Evolutionary conservation across 2,888 invertebrate species (phyloP), one percentile per base, ranked within the genome.

Genomic region (Pelosia muscerda): DNA sequence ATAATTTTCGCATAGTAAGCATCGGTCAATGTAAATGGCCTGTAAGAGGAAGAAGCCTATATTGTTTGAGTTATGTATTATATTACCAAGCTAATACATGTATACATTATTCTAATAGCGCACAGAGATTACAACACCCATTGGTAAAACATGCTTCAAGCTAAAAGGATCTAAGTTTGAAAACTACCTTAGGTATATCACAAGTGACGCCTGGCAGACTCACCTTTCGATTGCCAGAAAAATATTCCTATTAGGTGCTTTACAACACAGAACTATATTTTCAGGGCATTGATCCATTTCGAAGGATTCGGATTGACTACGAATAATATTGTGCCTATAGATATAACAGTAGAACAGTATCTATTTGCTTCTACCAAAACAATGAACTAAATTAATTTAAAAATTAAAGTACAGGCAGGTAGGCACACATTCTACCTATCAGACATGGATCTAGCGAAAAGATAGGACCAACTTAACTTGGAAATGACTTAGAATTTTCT

Each of bases 21-120:
- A 74, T 88, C 88, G 25, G 92, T 93, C 74, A 92, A 69, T 8
- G 88, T 91, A 67, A 78, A 88, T 11, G 87, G 85, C 65, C 91
- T 92, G 84, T 66, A 66, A 63, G 6, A 56, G n/a, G 26, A 15
- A 42, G 57, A 15, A 1, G 22, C 5, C 25, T 19, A 57, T 23
- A 26, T 38, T 22, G 2, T n/a, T 28, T 34, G 15, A 63, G 15
- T n/a, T 31, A 5, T 31, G n/a, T 62, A 62, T 13, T 53, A 28
- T n/a, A 26, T 9, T 54, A 53, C 28, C 8, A 22, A 62, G 49
- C 49, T 49, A 23, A 42, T n/a, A 28, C n/a, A 15, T 59, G 22
- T 9, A 49, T 28, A 19, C 19, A 15, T 19, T 38, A 19, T 38
- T 25, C 19, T 9, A 55, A 66, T n/a, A 66, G 38, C 4, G 38